Conservation (phyloP, 2,888 invertebrate species). For the Beris chalybata region DNA sequence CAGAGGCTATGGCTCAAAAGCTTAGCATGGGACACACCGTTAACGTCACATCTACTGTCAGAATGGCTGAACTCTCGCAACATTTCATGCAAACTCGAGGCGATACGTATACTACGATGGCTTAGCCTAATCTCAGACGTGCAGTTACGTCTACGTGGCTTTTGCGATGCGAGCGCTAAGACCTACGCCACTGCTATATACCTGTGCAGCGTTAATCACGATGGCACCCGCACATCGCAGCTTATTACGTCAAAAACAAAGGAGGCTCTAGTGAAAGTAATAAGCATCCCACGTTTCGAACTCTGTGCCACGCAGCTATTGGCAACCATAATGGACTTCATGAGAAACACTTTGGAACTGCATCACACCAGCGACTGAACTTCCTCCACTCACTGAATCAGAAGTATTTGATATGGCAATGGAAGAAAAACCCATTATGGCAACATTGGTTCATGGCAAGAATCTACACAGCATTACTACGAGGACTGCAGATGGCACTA, state of each 20-base stretch:
- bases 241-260: background rate
- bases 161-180: background rate
- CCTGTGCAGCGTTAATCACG: background rate
- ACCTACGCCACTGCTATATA: background rate
- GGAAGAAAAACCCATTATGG: too few species aligned
- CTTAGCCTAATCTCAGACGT: background rate
- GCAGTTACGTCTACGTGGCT: background rate
- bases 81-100: background rate
- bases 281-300: background rate
- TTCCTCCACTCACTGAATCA: too few species aligned
- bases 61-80: background rate
- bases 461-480: too few species aligned
- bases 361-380: background rate
- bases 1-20: too few species aligned
- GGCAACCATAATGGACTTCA: background rate
- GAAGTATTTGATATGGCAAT: too few species aligned
- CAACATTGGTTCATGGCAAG: too few species aligned
- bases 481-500: too few species aligned
- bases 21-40: too few species aligned
- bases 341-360: background rate
- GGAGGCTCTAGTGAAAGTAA: background rate
- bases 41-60: background rate
- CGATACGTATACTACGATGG: background rate
- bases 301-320: background rate
- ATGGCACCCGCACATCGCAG: background rate